Evolutionary conservation across 2,888 invertebrate species (phyloP).

Genomic region (Formica aserva): DNA sequence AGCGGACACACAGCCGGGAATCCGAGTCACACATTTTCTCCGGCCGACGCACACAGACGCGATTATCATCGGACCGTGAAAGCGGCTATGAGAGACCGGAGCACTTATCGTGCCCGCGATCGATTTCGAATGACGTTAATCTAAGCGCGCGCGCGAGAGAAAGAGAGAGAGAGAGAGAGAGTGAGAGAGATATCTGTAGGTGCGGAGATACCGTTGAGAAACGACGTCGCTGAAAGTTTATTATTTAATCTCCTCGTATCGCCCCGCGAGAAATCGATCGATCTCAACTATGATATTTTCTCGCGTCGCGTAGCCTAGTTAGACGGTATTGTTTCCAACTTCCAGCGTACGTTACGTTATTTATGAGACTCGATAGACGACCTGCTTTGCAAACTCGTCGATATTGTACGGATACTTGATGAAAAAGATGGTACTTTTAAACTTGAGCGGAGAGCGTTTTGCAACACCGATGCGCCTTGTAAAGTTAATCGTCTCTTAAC

Average conservation of each 20-base stretch:
- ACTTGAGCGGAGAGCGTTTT: neutral
- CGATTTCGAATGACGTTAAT: slow-evolving; percentile 55
- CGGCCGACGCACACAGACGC: slow-evolving; percentile 29
- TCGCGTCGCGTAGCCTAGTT: neutral
- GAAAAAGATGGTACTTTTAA: neutral
- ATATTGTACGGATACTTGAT: neutral
- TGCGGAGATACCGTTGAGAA: slow-evolving; percentile 5
- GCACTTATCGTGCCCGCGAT: slow-evolving; percentile 50
- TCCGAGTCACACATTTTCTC: slow-evolving; percentile 50
- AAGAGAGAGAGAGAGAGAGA: neutral
- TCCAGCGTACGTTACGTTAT: neutral
- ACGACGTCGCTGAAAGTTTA: neutral
- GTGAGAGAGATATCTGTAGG: slow-evolving; percentile 12
- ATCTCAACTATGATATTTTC: slow-evolving; percentile 4
- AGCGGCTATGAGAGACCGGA: slow-evolving; percentile 46
- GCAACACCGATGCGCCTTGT: neutral
- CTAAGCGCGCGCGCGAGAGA: slow-evolving; percentile 18
- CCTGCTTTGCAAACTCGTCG: neutral
- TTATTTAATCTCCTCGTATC: slow-evolving; percentile 30
- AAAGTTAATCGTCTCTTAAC: neutral
- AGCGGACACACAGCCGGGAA: slow-evolving; percentile 31
- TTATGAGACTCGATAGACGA: neutral
- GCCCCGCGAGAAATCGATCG: slow-evolving; percentile 4
- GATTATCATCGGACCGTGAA: slow-evolving; percentile 53
- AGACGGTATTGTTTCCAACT: neutral